Evolutionary conservation across 30 jellyfish, hydroid and myxozoan genomes (phyloP).

Genomic region (Turritopsis dohrnii): DNA sequence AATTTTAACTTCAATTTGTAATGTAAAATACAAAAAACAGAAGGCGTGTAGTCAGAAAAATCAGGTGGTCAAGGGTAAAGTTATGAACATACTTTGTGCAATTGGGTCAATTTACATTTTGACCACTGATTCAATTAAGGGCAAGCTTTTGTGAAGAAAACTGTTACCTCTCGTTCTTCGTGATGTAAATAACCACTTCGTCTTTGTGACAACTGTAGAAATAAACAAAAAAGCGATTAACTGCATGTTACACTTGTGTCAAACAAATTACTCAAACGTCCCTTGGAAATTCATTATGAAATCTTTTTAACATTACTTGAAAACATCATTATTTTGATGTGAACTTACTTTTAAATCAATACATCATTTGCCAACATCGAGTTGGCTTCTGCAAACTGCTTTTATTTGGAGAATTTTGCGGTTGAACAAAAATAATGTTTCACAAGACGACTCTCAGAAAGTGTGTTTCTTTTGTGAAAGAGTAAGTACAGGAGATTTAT

Average conservation of each 20-base stretch:
- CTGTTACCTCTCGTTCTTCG: constrained; percentile 20
- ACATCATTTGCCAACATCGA: neutral
- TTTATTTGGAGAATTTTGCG: neutral
- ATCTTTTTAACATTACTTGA: neutral
- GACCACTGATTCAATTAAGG: too few species aligned
- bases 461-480: neutral
- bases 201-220: constrained; percentile 9
- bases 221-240: neutral
- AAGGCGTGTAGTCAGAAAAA: too few species aligned
- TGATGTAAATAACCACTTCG: neutral
- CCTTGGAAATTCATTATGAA: neutral
- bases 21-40: too few species aligned
- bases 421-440: neutral
- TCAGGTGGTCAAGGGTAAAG: too few species aligned
- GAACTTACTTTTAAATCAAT: neutral
- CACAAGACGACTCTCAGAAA: neutral
- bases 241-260: neutral
- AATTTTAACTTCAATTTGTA: too few species aligned
- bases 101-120: too few species aligned
- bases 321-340: neutral
- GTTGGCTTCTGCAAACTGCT: neutral
- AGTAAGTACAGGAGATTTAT: neutral
- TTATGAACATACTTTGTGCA: too few species aligned
- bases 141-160: neutral
- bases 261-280: neutral